Base-by-base conservation (phyloP, 2,888 invertebrate genomes). In the Dioctria rufipes region DNA sequence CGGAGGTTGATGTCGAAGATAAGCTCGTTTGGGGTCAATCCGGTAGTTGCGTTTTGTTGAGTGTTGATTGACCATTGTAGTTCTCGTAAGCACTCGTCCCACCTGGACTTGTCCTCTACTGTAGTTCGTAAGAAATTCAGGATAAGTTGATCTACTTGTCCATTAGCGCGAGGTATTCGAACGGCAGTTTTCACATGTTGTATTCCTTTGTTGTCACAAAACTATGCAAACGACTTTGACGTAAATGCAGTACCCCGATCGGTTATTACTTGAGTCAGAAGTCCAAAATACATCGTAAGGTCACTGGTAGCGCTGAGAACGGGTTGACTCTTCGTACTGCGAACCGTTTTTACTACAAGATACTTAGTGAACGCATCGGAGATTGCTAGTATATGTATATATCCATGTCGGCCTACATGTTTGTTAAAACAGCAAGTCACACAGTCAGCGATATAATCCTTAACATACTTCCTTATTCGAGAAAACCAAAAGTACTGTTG, bases 401-500 rank as follows among this genome's bases (percentile, higher is more conserved):
- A 67, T n/a, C 82, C 80, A 9, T n/a, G 60, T 11, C 58, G 58
- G 6, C 78, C 61, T 4, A 61, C 9, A n/a, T 51, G n/a, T 77
- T 81, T 79, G 37, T 80, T 78, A 49, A 78, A 82, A 13, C 58
- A 51, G 61, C 83, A 82, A n/a, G 69, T 49, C 3, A 83, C 5
- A 11, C 83, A 78, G 43, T 42, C 60, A 3, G 58, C 42, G 13
- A 84, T 81, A 46, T 82, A 82, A 25, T 54, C 37, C 60, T 80
- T 81, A 2, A 82, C 80, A 49, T 80, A 80, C 8, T 67, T 67
- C n/a, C 78, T 61, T 73, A 83, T 79, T 2, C 80, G 54, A 13
- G 83, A 83, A 63, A 85, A 84, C 83, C 84, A 84, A 69, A 82
- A 85, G 6, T 67, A 25, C 63, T 58, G 54, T 25, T 39, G 73